Evolutionary conservation across 2,113 vertebrate genomes (phyloP), one percentile per base, ranked within the genome.

Genomic region (rabbit (Oryctolagus cuniculus)): DNA sequence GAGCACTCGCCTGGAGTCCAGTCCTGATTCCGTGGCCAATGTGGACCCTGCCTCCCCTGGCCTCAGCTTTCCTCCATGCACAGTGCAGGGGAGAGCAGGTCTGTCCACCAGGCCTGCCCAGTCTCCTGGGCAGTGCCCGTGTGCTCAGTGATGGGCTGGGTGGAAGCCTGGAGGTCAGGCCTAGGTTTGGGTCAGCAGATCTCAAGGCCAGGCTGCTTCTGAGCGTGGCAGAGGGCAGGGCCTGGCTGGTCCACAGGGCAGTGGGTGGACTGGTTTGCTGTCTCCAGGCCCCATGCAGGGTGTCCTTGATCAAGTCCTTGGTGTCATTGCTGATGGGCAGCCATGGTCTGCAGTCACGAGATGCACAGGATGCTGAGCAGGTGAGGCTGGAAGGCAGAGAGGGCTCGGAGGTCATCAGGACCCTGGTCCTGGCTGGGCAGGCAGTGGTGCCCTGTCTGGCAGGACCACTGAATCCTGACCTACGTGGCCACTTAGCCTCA

Each of bases 321-420:
- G 98, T 99, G 24, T 98, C 98, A 2, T 97, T 97, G 51, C 98
- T 99, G 97, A 97, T 97, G 98, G 29, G 86, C 97, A 51, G 99
- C 95, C 25, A 98, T 98, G 98, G 15, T 99, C 0, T 98, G 98
- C 98, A 63, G 97, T 99, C 99, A 0, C 99, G 98, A 25, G 99
- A 99, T 44, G 98, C 98, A 96, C 99, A 99, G 0, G 99, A 99
- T 78, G 98, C 99, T 38, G 98, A 98, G 93, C 99, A 99, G 0
- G 99, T 98, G 77, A 99, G 97, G 97, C 99, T 99, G 77, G 27
- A 70, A 21, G 64, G n/a, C 49, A 66, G 61, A n/a, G 74, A 31
- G 67, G 66, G 51, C 25, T 7, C 1, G 17, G 25, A 44, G 16
- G 38, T 15, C 10, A 4, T 61, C 29, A 10, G 31, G 87, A n/a